Evolutionary conservation across 2,797 vertebrate genomes (phyloP), one percentile per base, ranked within the genome.

Genomic region (Microctenopoma steveboyesi): DNA sequence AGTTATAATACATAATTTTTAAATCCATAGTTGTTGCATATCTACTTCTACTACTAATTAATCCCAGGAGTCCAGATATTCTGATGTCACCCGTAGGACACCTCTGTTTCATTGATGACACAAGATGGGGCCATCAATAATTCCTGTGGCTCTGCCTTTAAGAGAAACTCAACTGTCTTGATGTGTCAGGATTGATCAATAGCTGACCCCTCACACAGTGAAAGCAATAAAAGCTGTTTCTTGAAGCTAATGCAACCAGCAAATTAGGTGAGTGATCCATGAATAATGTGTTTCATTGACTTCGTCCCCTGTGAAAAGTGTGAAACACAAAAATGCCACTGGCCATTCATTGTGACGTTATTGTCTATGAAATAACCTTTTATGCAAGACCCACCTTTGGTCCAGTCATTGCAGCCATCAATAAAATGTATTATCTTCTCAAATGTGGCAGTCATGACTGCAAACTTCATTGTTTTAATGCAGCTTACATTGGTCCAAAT

Each of bases 251-350:
- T 77, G 66, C 50, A 37, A 63, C 69, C 50, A 57, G 57, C 46
- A 82, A 76, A 83, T 75, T 64, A 84, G 70, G 69, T 74, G 76
- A 83, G 47, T 9, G 70, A 55, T 28, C 79, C 72, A 82, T 92
- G 87, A 94, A 92, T 90, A 89, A 93, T 92, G 88, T 86, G 63
- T 92, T 91, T 91, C 88, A 92, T 92, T 84, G 88, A 76, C 85
- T 79, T 78, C 68, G 81, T 86, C 85, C 89, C 89, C 49, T 50
- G 88, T 83, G 83, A 72, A 85, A 84, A 70, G 74, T 84, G 59
- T 72, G 79, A 57, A 79, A 56, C 37, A 61, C 67, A 74, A 48
- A 85, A 84, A 86, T 72, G 83, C 92, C 78, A 84, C 77, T 53
- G 51, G 86, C 70, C 69, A 74, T 88, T 78, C 58, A 78, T 28